Evolutionary conservation across 2,113 vertebrate genomes (phyloP).

Genomic region (Amblyornis subalaris): DNA sequence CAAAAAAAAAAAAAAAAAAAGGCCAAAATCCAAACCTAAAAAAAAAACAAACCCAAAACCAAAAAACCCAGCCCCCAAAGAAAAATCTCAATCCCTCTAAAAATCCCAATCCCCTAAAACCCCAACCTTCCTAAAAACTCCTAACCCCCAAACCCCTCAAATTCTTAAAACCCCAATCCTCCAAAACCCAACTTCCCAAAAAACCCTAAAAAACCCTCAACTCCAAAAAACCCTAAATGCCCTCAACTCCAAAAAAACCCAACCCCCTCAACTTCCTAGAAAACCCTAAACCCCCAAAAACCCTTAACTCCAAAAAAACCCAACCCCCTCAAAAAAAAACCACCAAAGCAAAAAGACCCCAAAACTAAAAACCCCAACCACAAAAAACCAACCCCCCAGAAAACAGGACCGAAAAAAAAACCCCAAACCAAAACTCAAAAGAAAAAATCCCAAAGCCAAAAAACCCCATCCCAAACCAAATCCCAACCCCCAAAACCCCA

Average conservation of each 20-base stretch:
- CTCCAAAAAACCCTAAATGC: too few relatives aligned
- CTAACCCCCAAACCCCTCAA: neutral
- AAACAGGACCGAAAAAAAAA: neutral
- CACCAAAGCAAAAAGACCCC: neutral
- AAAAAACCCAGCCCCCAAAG: neutral
- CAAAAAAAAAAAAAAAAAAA: neutral
- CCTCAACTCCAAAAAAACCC: too few relatives aligned
- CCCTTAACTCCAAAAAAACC: neutral
- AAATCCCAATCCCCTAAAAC: neutral
- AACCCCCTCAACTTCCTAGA: too few relatives aligned
- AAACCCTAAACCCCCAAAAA: neutral
- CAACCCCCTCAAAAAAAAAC: too few relatives aligned
- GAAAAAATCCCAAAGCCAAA: neutral
- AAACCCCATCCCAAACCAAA: neutral
- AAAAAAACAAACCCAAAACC: neutral
- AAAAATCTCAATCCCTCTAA: neutral
- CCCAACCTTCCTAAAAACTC: too few relatives aligned
- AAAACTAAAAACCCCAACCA: neutral
- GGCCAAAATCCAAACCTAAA: neutral
- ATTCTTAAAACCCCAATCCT: too few relatives aligned
- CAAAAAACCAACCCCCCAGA: too few relatives aligned
- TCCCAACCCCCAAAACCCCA: neutral
- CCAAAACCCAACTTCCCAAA: neutral
- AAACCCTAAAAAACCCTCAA: accelerated
- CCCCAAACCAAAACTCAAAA: too few relatives aligned